phyloP scores from a whole-genome alignment of 1,140 invertebrate species.

The Halesus radiatus region DNA sequence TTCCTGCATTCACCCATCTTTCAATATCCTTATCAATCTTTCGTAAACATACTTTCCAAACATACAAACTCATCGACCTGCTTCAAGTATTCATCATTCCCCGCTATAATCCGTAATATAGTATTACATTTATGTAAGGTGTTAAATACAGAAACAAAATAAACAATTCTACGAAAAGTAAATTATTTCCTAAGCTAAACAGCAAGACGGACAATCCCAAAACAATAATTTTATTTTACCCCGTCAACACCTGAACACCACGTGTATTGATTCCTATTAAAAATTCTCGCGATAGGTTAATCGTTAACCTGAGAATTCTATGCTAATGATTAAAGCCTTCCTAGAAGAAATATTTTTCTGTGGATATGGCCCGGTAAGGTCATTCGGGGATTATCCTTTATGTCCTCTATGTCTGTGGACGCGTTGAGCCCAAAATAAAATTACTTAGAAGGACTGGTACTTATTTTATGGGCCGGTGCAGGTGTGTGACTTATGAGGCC shows the following conservation, averaged over 20 bases:
- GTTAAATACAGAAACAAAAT: too few species aligned
- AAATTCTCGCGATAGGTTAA: constrained; percentile 15
- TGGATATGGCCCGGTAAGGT: background rate
- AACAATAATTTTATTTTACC: background rate
- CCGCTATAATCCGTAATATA: too few species aligned
- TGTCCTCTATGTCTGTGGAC: background rate
- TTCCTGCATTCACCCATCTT: too few species aligned
- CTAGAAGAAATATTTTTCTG: background rate
- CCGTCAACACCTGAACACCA: constrained; percentile 11
- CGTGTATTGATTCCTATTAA: background rate
- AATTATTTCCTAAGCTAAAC: too few species aligned
- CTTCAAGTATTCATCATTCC: too few species aligned
- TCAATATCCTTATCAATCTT: too few species aligned
- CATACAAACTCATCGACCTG: too few species aligned
- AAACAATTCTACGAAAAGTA: too few species aligned
- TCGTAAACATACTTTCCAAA: too few species aligned
- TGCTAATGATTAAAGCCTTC: background rate
- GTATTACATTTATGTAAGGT: too few species aligned
- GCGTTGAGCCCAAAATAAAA: background rate
- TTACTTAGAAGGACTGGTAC: constrained; percentile 11
- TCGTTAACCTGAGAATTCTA: background rate
- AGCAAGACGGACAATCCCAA: too few species aligned
- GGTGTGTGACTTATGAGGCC: background rate
- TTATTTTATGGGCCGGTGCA: background rate
- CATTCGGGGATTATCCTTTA: background rate